Percentiles rank a stretch among this genome's conserved stretches.
phyloP scores from a whole-genome alignment of 1,140 invertebrate genomes.

The Pentalonia nigronervosa region DNA sequence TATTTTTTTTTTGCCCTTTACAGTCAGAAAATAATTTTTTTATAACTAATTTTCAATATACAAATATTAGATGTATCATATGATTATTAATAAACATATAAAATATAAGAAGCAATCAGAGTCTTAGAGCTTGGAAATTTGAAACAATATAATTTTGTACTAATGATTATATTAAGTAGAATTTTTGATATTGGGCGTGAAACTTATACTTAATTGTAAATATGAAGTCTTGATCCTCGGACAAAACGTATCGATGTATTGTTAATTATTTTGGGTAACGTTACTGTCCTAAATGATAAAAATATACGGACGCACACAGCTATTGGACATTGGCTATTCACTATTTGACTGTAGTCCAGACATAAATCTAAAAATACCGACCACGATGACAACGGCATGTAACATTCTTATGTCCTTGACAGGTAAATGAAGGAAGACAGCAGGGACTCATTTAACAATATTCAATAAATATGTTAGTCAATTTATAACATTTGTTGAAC shows the following conservation, averaged over 20 bases:
- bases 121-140: neutral
- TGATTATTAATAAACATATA: too few relatives aligned
- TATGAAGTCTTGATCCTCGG: neutral
- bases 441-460: neutral
- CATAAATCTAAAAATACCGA: slow-evolving; percentile 25
- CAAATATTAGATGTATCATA: neutral
- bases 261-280: neutral
- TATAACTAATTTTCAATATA: neutral
- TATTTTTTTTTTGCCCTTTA: too few relatives aligned
- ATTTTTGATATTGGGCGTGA: neutral
- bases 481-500: too few relatives aligned
- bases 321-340: neutral
- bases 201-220: neutral
- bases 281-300: slow-evolving; percentile 1
- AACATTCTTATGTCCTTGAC: slow-evolving; percentile 4
- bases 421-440: slow-evolving; percentile 4
- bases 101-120: too few relatives aligned
- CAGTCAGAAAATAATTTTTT: too few relatives aligned
- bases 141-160: neutral
- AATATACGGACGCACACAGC: neutral
- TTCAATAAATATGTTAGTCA: neutral
- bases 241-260: neutral
- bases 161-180: neutral
- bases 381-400: neutral
- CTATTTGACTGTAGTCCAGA: slow-evolving; percentile 31